Evolutionary conservation across 2,888 invertebrate species (phyloP).

Genomic region (Sinopyrophorus schimmeli): DNA sequence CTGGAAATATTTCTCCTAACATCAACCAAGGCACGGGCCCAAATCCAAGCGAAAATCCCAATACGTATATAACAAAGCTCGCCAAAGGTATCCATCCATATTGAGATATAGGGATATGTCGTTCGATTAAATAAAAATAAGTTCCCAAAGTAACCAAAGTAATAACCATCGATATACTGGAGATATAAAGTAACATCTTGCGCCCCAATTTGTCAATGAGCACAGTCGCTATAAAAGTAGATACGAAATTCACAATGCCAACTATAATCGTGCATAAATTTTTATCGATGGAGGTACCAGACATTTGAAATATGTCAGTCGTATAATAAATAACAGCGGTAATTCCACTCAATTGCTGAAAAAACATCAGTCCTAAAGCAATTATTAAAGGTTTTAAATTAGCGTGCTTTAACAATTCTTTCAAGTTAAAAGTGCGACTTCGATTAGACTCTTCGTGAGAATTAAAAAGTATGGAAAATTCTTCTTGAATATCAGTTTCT

Average conservation of each 20-base stretch:
- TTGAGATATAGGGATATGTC: conserved; percentile 58
- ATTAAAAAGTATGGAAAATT: conserved; percentile 74
- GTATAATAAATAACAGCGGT: conserved; percentile 96
- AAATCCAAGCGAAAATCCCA: conserved; percentile 84
- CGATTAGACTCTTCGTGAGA: conserved; percentile 69
- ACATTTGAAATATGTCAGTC: conserved; percentile 79
- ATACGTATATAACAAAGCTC: conserved; percentile 82
- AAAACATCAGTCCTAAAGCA: conserved; percentile 87
- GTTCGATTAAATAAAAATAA: conserved; percentile 75
- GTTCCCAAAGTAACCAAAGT: conserved; percentile 72
- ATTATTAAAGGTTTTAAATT: conserved; percentile 80
- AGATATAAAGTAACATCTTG: conserved; percentile 83
- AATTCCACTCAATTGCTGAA: conserved; percentile 94
- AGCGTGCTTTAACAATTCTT: conserved; percentile 68
- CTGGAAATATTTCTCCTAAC: conserved; percentile 90
- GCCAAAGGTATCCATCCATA: conserved; percentile 80
- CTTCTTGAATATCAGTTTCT: conserved; percentile 74
- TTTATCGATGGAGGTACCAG: conserved; percentile 80
- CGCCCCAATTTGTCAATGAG: conserved; percentile 89
- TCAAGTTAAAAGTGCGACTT: conserved; percentile 62
- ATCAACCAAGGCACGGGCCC: conserved; percentile 74
- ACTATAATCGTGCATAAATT: conserved; percentile 83
- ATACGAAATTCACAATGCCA: conserved; percentile 85
- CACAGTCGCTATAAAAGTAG: conserved; percentile 83
- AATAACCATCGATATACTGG: conserved; percentile 75